Evolutionary conservation across 2,797 vertebrate genomes (phyloP).

Genomic region (Girardinus metallicus): DNA sequence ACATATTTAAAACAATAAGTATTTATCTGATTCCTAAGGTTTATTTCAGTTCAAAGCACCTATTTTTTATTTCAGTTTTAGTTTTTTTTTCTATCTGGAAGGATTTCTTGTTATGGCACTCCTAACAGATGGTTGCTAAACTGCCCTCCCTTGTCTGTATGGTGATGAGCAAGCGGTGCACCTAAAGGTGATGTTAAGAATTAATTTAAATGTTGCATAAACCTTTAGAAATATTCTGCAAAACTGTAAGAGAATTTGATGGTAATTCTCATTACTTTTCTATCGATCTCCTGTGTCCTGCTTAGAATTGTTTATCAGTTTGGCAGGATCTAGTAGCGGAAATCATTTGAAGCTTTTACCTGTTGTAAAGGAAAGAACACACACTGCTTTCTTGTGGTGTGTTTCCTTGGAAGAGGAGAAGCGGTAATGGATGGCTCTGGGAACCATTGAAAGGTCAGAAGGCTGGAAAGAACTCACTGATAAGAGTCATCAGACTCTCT

Average conservation of each 20-base stretch:
- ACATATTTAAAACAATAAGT: neutral
- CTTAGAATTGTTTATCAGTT: constrained; percentile 32
- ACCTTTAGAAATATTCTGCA: neutral
- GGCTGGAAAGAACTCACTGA: constrained; percentile 46
- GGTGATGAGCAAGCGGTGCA: neutral
- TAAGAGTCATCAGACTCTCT: constrained; percentile 46
- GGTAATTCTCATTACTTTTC: constrained; percentile 21
- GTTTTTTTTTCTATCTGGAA: neutral
- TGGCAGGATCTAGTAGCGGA: constrained; percentile 15
- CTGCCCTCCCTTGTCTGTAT: neutral
- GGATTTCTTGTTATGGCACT: neutral
- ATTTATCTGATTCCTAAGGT: neutral
- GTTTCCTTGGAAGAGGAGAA: constrained; percentile 2
- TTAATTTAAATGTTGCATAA: neutral
- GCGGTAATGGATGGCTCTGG: constrained; percentile 28
- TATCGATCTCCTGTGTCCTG: constrained; percentile 17
- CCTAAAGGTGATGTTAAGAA: neutral
- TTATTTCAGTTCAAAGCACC: neutral
- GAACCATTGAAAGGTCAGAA: constrained; percentile 56
- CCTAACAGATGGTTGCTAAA: neutral
- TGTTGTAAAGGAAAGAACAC: constrained; percentile 14
- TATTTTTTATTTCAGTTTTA: neutral
- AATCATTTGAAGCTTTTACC: constrained; percentile 39
- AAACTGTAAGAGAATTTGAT: constrained; percentile 3
- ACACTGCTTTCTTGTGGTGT: constrained; percentile 1